Evolutionary conservation across 2,113 vertebrate species (phyloP).

Genomic region (Hemicordylus capensis): DNA sequence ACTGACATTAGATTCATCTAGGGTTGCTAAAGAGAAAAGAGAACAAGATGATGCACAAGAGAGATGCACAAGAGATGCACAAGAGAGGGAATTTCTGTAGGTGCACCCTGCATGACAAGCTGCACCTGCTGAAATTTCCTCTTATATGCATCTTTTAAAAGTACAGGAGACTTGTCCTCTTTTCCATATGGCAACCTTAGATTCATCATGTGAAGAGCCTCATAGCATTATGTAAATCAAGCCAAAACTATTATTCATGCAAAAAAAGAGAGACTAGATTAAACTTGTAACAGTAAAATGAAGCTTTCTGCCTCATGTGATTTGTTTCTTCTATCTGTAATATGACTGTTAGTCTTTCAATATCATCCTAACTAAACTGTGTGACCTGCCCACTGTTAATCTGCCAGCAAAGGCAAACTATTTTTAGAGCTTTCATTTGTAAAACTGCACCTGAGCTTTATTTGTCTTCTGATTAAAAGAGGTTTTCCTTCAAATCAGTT

Average conservation of each 20-base stretch:
- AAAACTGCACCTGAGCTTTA: constrained; percentile 67
- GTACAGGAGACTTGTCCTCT: no score
- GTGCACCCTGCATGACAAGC: no score
- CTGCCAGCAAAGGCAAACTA: constrained; percentile 69
- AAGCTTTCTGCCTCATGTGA: constrained; percentile 15
- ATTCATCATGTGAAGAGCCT: no score
- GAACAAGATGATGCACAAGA: no score
- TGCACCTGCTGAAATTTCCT: no score
- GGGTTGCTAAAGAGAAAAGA: no score
- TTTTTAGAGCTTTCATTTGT: constrained; percentile 75
- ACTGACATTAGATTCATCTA: no score
- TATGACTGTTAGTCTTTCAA: constrained; percentile 27
- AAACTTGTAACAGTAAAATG: not conserved
- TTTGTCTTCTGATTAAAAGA: constrained; percentile 77
- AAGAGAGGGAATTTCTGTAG: no score
- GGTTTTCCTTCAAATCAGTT: constrained; percentile 73
- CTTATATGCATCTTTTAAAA: no score
- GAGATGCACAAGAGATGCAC: no score
- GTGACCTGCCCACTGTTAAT: constrained; percentile 65
- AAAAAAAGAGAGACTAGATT: not conserved
- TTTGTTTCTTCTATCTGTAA: constrained; percentile 20
- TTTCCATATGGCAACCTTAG: no score
- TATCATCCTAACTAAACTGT: constrained; percentile 47
- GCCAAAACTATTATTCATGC: not conserved
- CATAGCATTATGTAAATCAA: not conserved